These are phyloP conservation scores for Sitta europaea DNA, from an alignment of 2,113 vertebrate genomes.

Conservation along the genomic window DNA sequence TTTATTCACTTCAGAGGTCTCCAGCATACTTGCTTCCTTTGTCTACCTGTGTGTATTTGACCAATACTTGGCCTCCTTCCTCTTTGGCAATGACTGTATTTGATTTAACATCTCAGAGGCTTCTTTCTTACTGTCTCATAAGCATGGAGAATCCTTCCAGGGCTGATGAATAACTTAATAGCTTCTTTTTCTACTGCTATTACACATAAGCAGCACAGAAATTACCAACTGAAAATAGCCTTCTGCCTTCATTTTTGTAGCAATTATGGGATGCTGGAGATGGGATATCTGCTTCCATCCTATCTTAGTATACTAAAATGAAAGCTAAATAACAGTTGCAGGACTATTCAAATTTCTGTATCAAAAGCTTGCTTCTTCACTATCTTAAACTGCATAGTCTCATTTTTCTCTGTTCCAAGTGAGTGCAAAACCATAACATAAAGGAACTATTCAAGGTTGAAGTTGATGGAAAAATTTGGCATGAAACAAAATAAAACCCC, in stretches of 20 bases:
- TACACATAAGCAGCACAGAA: neutral
- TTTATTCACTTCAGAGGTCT: neutral
- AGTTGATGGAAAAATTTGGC: neutral
- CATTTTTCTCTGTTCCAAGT: neutral
- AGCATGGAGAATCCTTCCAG: neutral
- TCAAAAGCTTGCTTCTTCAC: neutral
- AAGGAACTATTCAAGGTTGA: neutral
- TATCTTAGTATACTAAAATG: neutral
- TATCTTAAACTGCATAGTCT: neutral
- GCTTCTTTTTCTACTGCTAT: neutral
- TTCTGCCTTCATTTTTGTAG: neutral
- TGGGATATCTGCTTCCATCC: neutral
- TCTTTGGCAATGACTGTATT: neutral
- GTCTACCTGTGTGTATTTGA: neutral
- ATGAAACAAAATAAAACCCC: neutral
- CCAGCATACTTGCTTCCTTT: neutral
- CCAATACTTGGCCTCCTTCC: neutral
- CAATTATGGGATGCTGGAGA: neutral
- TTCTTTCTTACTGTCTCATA: neutral
- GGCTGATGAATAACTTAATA: neutral
- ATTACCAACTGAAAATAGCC: neutral
- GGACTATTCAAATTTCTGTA: neutral
- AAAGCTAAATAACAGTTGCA: neutral
- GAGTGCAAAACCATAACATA: neutral
- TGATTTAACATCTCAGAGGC: neutral